These are phyloP conservation scores for Scolopax bukidnonensis DNA, from an alignment of 2,797 vertebrate genomes.

Conservation along the genomic window DNA sequence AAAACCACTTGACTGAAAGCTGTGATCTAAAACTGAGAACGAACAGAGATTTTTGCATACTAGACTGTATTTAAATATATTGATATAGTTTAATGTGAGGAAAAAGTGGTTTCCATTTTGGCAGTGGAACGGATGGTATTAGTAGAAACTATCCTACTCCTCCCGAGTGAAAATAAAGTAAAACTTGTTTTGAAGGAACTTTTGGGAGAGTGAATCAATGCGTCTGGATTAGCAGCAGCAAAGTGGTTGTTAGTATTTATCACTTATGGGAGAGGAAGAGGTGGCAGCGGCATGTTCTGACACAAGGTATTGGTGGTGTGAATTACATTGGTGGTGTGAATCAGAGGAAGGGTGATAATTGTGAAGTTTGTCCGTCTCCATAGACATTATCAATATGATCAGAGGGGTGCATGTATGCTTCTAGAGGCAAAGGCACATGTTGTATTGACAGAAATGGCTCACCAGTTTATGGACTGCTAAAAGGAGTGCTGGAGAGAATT, in stretches of 20 bases:
- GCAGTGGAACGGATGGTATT: neutral
- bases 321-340: neutral
- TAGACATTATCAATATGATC: fast-evolving
- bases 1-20: neutral
- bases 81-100: neutral
- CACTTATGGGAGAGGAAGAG: fast-evolving
- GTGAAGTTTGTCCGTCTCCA: neutral
- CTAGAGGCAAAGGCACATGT: neutral
- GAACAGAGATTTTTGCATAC: neutral
- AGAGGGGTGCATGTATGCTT: neutral
- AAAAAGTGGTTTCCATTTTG: neutral
- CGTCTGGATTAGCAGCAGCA: neutral
- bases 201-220: neutral
- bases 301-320: neutral
- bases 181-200: neutral
- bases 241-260: neutral
- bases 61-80: neutral
- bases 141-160: neutral
- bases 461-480: neutral
- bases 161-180: neutral
- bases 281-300: neutral
- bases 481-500: neutral
- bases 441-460: neutral
- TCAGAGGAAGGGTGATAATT: neutral
- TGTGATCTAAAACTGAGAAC: neutral